Conservation (phyloP, 1,140 invertebrate genomes). For the Tetramorium alpestre region DNA sequence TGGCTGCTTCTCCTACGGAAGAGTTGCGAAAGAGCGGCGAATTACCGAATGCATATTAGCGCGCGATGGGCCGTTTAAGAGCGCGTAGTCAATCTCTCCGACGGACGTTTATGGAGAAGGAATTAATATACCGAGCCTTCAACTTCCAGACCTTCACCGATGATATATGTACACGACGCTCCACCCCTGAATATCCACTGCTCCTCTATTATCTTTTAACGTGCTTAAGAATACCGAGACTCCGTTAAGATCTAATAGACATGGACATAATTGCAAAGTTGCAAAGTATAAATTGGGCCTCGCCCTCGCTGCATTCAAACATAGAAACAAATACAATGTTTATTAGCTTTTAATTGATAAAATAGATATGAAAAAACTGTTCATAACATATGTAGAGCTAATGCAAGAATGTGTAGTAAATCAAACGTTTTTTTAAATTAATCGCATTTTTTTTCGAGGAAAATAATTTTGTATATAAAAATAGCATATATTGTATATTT, state of each 20-base stretch:
- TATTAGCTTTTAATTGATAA: neutral
- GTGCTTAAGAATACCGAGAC: constrained; percentile 61
- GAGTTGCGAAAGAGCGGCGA: constrained; percentile 76
- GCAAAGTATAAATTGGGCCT: constrained; percentile 33
- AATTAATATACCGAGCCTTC: constrained; percentile 85
- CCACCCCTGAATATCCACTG: constrained; percentile 71
- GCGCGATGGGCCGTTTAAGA: constrained; percentile 83
- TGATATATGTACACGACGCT: constrained; percentile 83
- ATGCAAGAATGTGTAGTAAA: neutral
- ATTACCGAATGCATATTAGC: constrained; percentile 84
- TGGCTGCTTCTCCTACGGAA: constrained; percentile 28
- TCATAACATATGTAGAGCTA: neutral
- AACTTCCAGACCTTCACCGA: constrained; percentile 80
- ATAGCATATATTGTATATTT: neutral
- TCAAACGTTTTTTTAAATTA: neutral
- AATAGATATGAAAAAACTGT: neutral
- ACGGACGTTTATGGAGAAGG: constrained; percentile 85
- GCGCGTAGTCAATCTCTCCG: constrained; percentile 85
- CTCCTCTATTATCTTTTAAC: constrained; percentile 45
- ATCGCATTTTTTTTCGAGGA: neutral
- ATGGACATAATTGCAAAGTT: constrained; percentile 47
- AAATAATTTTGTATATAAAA: neutral
- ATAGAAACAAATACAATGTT: neutral
- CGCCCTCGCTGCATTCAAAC: neutral
- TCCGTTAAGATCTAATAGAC: constrained; percentile 63